These are phyloP conservation scores for Propithecus perrieri DNA, from an alignment of 2,797 vertebrate species.

Conservation along the genomic window DNA sequence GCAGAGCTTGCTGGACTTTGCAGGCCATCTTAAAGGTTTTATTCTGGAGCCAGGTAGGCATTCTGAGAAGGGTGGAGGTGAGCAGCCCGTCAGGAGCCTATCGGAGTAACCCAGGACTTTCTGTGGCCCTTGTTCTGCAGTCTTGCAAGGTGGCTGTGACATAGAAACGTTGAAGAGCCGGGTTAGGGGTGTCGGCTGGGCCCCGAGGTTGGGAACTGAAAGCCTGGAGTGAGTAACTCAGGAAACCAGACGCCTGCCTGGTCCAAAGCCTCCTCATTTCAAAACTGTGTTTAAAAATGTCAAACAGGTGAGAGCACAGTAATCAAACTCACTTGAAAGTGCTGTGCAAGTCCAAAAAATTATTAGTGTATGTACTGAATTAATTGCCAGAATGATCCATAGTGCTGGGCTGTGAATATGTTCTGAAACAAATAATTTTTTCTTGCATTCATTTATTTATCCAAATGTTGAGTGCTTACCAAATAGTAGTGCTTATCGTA, in stretches of 20 bases:
- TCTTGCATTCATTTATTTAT: not conserved
- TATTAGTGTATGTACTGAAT: not conserved
- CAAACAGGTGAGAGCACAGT: no score
- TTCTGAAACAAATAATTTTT: not conserved
- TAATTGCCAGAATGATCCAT: not conserved
- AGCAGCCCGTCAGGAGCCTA: not conserved
- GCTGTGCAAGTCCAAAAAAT: not conserved
- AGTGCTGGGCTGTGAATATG: not conserved
- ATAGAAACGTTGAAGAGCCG: fast-evolving
- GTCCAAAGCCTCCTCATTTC: not conserved
- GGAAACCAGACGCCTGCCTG: not conserved
- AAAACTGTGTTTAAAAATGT: not conserved
- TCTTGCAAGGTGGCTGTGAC: not conserved
- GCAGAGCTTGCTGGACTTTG: not conserved
- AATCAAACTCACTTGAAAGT: not conserved
- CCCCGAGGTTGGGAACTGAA: not conserved
- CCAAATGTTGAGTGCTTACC: not conserved
- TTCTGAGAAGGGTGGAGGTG: not conserved
- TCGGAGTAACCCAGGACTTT: not conserved
- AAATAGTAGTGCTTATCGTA: not conserved
- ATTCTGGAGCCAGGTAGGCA: not conserved
- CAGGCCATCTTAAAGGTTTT: not conserved
- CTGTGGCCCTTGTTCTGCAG: not conserved
- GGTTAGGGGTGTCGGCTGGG: no score
- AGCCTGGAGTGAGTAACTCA: not conserved